phyloP scores from a whole-genome alignment of 2,888 invertebrate species.

The Phasia obesa region DNA sequence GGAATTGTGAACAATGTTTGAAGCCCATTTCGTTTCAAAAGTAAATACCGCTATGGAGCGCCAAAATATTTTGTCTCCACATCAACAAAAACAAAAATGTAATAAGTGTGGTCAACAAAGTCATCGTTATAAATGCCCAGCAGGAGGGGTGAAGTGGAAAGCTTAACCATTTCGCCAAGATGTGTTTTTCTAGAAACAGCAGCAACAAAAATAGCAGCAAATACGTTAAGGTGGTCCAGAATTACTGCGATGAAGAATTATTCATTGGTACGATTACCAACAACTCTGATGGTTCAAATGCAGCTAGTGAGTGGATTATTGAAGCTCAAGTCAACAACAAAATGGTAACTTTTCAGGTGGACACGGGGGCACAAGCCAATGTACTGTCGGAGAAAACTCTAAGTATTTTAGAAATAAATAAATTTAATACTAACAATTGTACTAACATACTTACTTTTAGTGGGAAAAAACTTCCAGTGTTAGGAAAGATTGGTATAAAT shows the following conservation, averaged over 20 bases:
- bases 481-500: conserved; percentile 9
- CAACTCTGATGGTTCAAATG: background rate
- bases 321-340: conserved; percentile 9
- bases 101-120: background rate
- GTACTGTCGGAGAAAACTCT: conserved; percentile 5
- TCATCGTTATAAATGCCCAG: background rate
- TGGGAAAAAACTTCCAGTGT: conserved; percentile 33
- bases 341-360: background rate
- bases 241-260: conserved; percentile 7
- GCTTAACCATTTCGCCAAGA: too few relatives aligned
- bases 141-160: too few relatives aligned
- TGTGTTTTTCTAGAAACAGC: conserved; percentile 14
- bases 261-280: conserved; percentile 1
- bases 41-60: conserved; percentile 55
- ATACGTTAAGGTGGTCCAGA: conserved; percentile 7
- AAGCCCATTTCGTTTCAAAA: conserved; percentile 36
- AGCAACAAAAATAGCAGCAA: conserved; percentile 13
- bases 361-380: conserved; percentile 24
- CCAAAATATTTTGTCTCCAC: too few relatives aligned
- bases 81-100: conserved; percentile 9
- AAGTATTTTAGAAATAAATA: conserved; percentile 24
- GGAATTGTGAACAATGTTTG: background rate
- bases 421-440: background rate
- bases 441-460: conserved; percentile 49
- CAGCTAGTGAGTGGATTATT: conserved; percentile 1